Percentiles rank a stretch among this genome's conserved stretches.
phyloP scores from a whole-genome alignment of 1,140 invertebrate genomes.

The Drosophila sturtevanti region DNA sequence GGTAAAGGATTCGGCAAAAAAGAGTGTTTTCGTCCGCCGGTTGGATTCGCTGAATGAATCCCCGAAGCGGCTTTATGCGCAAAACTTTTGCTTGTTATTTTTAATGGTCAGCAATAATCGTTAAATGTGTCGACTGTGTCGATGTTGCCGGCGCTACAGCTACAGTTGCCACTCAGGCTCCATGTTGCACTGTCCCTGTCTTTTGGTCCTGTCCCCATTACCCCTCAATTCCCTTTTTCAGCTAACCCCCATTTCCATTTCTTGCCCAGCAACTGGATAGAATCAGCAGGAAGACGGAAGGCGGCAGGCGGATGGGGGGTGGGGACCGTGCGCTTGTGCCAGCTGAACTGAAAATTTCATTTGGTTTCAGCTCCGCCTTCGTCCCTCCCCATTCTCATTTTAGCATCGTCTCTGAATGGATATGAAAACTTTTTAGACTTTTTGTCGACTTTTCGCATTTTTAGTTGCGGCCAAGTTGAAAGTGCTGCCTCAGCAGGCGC shows the following conservation, averaged over 20 bases:
- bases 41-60: slow-evolving; percentile 72
- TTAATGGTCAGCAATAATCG: slow-evolving; percentile 79
- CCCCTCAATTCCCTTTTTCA: slow-evolving; percentile 52
- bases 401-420: slow-evolving; percentile 32
- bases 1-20: slow-evolving; percentile 72
- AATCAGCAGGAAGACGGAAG: slow-evolving; percentile 14
- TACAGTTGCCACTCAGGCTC: slow-evolving; percentile 12
- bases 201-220: slow-evolving; percentile 35
- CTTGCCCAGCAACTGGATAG: slow-evolving; percentile 54
- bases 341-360: slow-evolving; percentile 81
- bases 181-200: slow-evolving; percentile 22
- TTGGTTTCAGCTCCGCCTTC: slow-evolving; percentile 57
- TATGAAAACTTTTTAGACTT: slow-evolving; percentile 78
- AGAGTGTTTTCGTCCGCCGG: slow-evolving; percentile 69
- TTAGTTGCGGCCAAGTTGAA: slow-evolving; percentile 72
- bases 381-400: background rate
- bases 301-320: background rate
- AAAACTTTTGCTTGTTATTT: slow-evolving; percentile 81
- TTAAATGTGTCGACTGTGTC: slow-evolving; percentile 78
- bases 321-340: slow-evolving; percentile 38
- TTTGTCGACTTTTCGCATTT: slow-evolving; percentile 81
- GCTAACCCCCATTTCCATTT: too few species aligned
- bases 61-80: slow-evolving; percentile 79
- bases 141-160: slow-evolving; percentile 32
- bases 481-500: slow-evolving; percentile 70